Evolutionary conservation across 1,140 invertebrate species (phyloP).

Genomic region (Euura saliciscinereae): DNA sequence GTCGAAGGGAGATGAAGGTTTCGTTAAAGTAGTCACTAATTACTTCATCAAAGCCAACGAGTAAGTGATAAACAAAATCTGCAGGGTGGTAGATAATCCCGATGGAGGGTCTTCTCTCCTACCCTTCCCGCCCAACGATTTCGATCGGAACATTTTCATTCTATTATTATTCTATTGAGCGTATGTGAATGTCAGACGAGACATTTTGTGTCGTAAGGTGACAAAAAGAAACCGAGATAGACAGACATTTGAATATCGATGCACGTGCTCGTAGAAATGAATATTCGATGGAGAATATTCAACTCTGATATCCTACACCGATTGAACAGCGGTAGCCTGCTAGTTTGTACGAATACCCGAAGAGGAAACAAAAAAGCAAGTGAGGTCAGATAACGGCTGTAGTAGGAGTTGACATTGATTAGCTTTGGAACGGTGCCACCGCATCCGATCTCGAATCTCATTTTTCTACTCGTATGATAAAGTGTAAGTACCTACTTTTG

Average conservation of each 20-base stretch:
- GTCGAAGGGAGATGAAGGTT: background rate
- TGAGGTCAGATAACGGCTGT: constrained; percentile 7
- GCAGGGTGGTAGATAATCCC: too few species aligned
- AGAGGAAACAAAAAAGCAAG: background rate
- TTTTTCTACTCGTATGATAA: background rate
- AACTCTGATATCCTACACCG: too few species aligned
- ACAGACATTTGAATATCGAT: background rate
- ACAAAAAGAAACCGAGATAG: background rate
- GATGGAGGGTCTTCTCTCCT: background rate
- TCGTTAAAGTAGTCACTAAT: background rate
- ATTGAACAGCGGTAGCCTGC: too few species aligned
- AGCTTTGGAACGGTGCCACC: background rate
- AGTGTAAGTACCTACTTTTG: too few species aligned
- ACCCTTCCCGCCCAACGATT: background rate
- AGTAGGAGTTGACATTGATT: constrained; percentile 12
- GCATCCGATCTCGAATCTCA: background rate
- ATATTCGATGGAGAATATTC: background rate
- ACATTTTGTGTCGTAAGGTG: too few species aligned
- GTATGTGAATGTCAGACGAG: too few species aligned
- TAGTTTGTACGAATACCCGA: too few species aligned
- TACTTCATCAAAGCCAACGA: background rate
- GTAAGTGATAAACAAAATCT: background rate
- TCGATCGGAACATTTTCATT: background rate
- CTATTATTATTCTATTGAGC: too few species aligned
- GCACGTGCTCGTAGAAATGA: background rate